Conservation (phyloP, 1,140 invertebrate genomes). For the Drosophila tropicalis region DNA sequence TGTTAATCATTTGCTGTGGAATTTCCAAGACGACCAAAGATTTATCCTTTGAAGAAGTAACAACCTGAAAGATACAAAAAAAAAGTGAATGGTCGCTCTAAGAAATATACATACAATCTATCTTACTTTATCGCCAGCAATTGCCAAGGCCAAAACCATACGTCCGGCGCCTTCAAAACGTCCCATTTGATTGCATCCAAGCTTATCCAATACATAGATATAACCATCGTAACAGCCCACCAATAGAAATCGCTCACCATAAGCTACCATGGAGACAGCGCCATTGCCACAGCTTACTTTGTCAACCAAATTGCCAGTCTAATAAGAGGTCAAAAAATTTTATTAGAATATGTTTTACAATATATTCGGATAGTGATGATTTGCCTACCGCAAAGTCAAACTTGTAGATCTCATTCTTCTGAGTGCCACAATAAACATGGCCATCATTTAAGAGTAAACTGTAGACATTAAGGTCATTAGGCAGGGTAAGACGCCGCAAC, state of each 20-base stretch:
- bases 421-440: slow-evolving; percentile 88
- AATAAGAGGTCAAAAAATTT: slow-evolving; percentile 2
- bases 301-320: slow-evolving; percentile 85
- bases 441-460: slow-evolving; percentile 86
- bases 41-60: slow-evolving; percentile 76
- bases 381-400: slow-evolving; percentile 87
- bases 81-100: not conserved
- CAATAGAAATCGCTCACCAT: slow-evolving; percentile 85
- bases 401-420: slow-evolving; percentile 86
- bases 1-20: slow-evolving; percentile 45
- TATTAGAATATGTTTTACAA: not conserved
- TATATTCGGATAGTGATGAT: not conserved
- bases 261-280: slow-evolving; percentile 86
- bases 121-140: slow-evolving; percentile 86
- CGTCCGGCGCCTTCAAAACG: slow-evolving; percentile 87
- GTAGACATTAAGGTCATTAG: slow-evolving; percentile 87
- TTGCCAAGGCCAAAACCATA: slow-evolving; percentile 87
- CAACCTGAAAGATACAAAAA: slow-evolving; percentile 48
- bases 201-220: slow-evolving; percentile 87
- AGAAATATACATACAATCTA: not conserved
- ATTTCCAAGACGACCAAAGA: slow-evolving; percentile 67
- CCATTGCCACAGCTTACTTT: slow-evolving; percentile 86
- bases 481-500: slow-evolving; percentile 86
- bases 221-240: slow-evolving; percentile 89
- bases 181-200: slow-evolving; percentile 78